phyloP scores from a whole-genome alignment of 2,113 vertebrate genomes.

The Fregetta grallaria region DNA sequence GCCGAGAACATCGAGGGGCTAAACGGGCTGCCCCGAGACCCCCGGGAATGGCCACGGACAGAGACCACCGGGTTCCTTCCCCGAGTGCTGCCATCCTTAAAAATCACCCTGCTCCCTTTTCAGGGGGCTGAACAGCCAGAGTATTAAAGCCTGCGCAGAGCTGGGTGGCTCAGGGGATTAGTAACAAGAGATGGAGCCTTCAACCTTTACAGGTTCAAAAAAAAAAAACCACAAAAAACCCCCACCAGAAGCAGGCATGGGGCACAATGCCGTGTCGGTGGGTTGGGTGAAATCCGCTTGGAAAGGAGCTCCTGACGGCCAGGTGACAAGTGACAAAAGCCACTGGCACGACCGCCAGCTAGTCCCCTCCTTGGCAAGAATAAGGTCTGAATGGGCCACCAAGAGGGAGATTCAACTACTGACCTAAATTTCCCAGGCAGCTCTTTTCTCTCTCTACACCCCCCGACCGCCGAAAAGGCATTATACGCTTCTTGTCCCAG shows the following conservation, averaged over 20 bases:
- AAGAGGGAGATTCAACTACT: neutral
- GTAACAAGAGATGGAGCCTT: accelerated
- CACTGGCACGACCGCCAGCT: accelerated
- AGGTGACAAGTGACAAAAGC: neutral
- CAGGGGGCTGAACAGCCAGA: neutral
- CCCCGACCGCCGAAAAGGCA: neutral
- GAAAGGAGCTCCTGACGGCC: neutral
- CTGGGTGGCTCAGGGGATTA: neutral
- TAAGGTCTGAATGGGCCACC: neutral
- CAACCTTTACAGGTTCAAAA: neutral
- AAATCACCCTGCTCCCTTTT: accelerated
- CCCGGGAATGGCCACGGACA: accelerated
- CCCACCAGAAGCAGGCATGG: neutral
- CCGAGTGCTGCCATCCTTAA: accelerated
- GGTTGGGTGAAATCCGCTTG: neutral
- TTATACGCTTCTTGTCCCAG: neutral
- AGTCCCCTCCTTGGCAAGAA: neutral
- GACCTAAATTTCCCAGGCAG: neutral
- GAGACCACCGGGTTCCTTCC: neutral
- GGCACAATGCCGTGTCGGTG: accelerated
- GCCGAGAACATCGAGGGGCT: neutral
- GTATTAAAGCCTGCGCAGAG: neutral
- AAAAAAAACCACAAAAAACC: too few relatives aligned
- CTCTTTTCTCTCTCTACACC: neutral
- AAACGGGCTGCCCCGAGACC: neutral